phyloP scores from a whole-genome alignment of 2,888 invertebrate species.

The Allolobophora icterica region DNA sequence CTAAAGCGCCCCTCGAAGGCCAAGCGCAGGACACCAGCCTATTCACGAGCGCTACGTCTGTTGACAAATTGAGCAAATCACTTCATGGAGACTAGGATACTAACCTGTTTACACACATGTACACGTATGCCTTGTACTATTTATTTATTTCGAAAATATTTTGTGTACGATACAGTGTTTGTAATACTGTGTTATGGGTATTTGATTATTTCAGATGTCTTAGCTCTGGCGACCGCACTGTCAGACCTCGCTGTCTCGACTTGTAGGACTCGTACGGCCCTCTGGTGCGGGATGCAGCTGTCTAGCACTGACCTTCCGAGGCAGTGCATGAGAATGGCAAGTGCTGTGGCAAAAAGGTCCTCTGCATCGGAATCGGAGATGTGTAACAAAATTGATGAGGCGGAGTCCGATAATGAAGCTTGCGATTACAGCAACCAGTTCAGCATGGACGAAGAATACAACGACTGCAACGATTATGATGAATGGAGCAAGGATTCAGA shows the following conservation, averaged over 20 bases:
- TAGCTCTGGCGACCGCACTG: slow-evolving; percentile 76
- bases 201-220: slow-evolving; percentile 71
- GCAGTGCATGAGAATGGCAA: slow-evolving; percentile 39
- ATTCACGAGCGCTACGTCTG: no score
- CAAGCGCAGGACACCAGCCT: no score
- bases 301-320: slow-evolving; percentile 59
- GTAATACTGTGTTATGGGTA: background rate
- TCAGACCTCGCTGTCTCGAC: slow-evolving; percentile 73
- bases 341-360: background rate
- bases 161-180: background rate
- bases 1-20: no score
- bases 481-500: background rate
- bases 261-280: slow-evolving; percentile 76
- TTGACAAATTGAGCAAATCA: background rate
- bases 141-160: background rate
- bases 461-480: background rate
- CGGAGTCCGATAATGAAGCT: background rate
- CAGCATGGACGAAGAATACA: background rate
- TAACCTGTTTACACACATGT: background rate
- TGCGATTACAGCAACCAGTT: background rate
- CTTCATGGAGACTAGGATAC: no score
- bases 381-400: background rate
- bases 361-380: background rate
- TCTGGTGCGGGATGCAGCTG: slow-evolving; percentile 76
- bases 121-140: background rate